Base-by-base conservation (phyloP, 2,888 invertebrate species). In the Agonopterix heracliana region DNA sequence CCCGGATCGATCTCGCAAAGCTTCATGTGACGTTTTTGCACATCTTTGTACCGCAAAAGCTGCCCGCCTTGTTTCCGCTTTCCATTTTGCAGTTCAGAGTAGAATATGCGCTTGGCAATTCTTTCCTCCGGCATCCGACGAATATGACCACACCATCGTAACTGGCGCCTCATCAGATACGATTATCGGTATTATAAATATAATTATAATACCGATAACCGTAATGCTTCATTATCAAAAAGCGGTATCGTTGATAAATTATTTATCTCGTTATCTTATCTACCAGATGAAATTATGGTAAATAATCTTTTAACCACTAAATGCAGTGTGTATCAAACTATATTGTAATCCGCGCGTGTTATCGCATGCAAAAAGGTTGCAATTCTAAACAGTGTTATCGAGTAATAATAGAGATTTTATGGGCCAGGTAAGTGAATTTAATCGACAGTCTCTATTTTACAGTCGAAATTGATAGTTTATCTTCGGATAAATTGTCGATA, bases 201-300 rank as follows among this genome's bases (percentile, higher is more conserved):
- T 69, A 46, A 60, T 55, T 55, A 51, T 52, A 57, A 62, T 66
- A 66, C 60, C 53, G 66, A 67, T 69, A 64, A 69, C 53, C 68
- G 60, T 60, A 58, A 63, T 56, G 26, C 26, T 26, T 64, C 54
- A 62, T 68, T 68, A 68, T 68, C 73, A 59, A 57, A 60, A 63
- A 54, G 52, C 52, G 53, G 48, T 66, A 66, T 64, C 61, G 44
- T 17, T 52, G 64, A 68, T 66, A 68, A 51, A 46, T 44, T 61
- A 57, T 59, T 56, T 42, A 12, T 13, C 9, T 34, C n/a, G 11
- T 41, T 69, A 76, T 78, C 77, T 78, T 74, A 79, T 80, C 78
- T 47, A 14, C 13, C 46, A 71, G 71, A 76, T 79, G 74, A 73
- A 74, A 76, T 75, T 76, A 78, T 74, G 73, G 79, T 78, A 78